Percentiles rank a stretch among this genome's conserved stretches.
These are phyloP conservation scores for Anthonomus grandis DNA, from an alignment of 1,140 invertebrate species.

Conservation along the genomic window DNA sequence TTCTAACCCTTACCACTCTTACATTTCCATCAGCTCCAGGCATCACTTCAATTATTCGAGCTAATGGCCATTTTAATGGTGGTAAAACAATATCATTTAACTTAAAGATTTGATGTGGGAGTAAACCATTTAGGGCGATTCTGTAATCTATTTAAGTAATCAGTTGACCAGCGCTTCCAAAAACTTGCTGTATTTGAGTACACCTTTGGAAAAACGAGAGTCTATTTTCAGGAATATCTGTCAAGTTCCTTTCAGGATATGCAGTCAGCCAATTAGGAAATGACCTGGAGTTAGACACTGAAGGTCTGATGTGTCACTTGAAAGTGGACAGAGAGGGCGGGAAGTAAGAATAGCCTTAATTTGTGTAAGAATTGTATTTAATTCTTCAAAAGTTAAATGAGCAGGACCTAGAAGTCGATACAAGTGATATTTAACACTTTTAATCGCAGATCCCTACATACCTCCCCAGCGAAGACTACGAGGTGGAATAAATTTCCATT, in stretches of 20 bases:
- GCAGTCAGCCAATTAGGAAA: constrained; percentile 45
- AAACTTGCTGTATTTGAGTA: constrained; percentile 29
- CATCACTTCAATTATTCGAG: constrained; percentile 18
- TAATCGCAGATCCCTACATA: constrained; percentile 42
- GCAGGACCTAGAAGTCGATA: constrained; percentile 14
- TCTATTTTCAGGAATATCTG: constrained; percentile 22
- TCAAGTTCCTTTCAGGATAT: constrained; percentile 25
- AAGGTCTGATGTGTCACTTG: constrained; percentile 34
- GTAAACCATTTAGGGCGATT: constrained; percentile 7
- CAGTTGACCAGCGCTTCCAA: constrained; percentile 32
- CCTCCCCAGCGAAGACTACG: constrained; percentile 43
- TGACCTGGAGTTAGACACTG: constrained; percentile 40
- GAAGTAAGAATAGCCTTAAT: constrained; percentile 40
- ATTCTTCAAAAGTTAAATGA: constrained; percentile 5
- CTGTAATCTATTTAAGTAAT: constrained; percentile 28
- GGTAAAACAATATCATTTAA: constrained; percentile 40
- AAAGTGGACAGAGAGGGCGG: constrained; percentile 38
- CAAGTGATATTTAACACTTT: constrained; percentile 40
- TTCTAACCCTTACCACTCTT: constrained; percentile 7
- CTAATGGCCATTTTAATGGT: constrained; percentile 41
- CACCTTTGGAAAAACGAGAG: background rate
- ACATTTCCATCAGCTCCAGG: constrained; percentile 4
- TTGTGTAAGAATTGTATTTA: too few species aligned
- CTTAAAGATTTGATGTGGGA: background rate
- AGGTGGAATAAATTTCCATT: constrained; percentile 8